Evolutionary conservation across 2,888 invertebrate genomes (phyloP).

Genomic region (Philonicus albiceps): DNA sequence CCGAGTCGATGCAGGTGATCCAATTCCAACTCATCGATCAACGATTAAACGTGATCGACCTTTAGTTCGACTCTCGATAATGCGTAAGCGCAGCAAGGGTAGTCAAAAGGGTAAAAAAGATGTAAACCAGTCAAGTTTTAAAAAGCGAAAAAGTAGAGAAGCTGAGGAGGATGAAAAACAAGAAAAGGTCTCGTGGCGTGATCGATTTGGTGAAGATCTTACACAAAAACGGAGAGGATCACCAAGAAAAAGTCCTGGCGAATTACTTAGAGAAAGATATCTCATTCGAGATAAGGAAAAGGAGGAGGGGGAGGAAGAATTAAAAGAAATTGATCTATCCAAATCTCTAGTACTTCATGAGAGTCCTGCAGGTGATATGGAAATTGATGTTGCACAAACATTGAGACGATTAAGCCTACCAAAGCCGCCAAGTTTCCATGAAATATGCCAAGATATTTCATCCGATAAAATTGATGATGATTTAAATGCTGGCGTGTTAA

Average conservation of each 20-base stretch:
- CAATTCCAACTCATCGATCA: conserved; percentile 64
- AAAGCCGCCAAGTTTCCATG: conserved; percentile 66
- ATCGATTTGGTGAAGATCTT: conserved; percentile 70
- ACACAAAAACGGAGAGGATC: conserved; percentile 53
- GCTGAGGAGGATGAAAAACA: conserved; percentile 64
- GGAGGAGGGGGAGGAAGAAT: not conserved
- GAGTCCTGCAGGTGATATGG: conserved; percentile 49
- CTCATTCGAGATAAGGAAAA: conserved; percentile 68
- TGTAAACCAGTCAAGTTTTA: not conserved
- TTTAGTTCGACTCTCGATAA: conserved; percentile 77
- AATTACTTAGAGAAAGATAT: conserved; percentile 78
- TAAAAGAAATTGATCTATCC: conserved; percentile 36
- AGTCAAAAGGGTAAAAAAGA: conserved; percentile 39
- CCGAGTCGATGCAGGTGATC: conserved; percentile 64
- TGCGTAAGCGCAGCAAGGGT: conserved; percentile 55
- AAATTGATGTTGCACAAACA: conserved; percentile 56
- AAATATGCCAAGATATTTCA: conserved; percentile 67
- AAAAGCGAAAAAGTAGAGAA: conserved; percentile 52
- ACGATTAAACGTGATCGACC: conserved; percentile 77
- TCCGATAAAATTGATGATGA: conserved; percentile 66
- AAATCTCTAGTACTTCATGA: conserved; percentile 47
- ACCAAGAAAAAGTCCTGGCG: conserved; percentile 73
- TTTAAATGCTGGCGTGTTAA: conserved; percentile 66
- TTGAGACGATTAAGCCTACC: conserved; percentile 59
- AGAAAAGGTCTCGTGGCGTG: conserved; percentile 68